Evolutionary conservation across 2,888 invertebrate genomes (phyloP), one percentile per base, ranked within the genome.

Genomic region (Blomia tropicalis): DNA sequence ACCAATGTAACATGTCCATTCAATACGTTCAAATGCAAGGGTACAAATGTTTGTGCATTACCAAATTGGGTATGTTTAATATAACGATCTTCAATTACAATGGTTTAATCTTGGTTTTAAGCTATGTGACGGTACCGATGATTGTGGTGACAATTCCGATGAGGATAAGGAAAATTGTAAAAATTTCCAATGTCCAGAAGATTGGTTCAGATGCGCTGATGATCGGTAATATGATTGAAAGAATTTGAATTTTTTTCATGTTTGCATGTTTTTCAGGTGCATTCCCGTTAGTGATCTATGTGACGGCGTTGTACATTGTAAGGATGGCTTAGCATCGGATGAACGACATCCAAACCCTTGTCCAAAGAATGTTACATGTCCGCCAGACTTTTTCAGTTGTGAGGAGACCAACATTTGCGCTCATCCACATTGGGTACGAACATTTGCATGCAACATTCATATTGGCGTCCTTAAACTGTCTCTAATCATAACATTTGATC

Each of bases 351-450:
- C 62, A 22, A 25, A 32, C 19, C 62, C 62, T 19, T 62, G 62
- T 58, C 62, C 62, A 14, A 43, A 43, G 19, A 62, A 62, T 29
- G 62, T 62, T n/a, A 62, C 62, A 17, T 62, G 62, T 58, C 62
- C 62, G 5, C n/a, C n/a, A 5, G 62, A 58, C 3, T 62, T 56
- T 32, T 62, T 62, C 36, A 62, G 62, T 29, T 62, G 62, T 41
- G 62, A 62, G 17, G 62, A 62, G 30, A 62, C 62, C 1, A 62
- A 62, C 31, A 62, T 62, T n/a, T 62, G 62, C 31, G 62, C 62
- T 11, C 62, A 62, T 29, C 62, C 62, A 11, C 62, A 62, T 31
- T 62, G 62, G 62, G 54, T 62, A 53, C 27, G 30, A 44, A 4
- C 17, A 19, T 58, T 25, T 43, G n/a, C n/a, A n/a, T n/a, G n/a